phyloP scores from a whole-genome alignment of 2,797 vertebrate genomes.

The Euphonia xanthogaster region DNA sequence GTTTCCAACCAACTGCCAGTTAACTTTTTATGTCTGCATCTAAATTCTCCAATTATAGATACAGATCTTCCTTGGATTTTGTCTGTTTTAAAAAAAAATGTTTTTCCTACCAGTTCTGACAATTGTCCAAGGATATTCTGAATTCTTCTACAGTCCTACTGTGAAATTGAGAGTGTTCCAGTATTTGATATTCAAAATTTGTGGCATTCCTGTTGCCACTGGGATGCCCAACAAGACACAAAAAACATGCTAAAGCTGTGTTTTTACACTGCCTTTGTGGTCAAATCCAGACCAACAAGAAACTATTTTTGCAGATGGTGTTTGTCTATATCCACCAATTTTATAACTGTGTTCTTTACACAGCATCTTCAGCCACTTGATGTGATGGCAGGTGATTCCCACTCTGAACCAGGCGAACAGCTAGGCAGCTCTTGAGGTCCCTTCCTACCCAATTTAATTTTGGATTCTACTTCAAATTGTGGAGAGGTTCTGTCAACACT shows the following conservation, averaged over 20 bases:
- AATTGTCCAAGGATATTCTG: background rate
- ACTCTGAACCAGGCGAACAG: background rate
- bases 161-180: background rate
- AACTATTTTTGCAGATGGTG: background rate
- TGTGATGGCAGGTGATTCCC: background rate
- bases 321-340: background rate
- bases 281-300: background rate
- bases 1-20: conserved; percentile 19
- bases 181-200: conserved; percentile 1
- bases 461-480: background rate
- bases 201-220: background rate
- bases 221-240: background rate
- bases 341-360: background rate
- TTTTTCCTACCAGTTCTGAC: background rate
- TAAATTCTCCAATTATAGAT: background rate
- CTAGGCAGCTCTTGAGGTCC: background rate
- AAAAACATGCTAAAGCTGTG: background rate
- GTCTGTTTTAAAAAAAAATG: background rate
- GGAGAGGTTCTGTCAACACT: background rate
- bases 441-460: background rate
- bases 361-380: background rate
- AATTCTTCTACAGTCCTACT: background rate
- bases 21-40: conserved; percentile 3
- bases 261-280: background rate
- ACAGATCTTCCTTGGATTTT: conserved; percentile 7